These are phyloP conservation scores for Gorsachius goisagi DNA, from an alignment of 2,113 vertebrate genomes.

Conservation along the genomic window DNA sequence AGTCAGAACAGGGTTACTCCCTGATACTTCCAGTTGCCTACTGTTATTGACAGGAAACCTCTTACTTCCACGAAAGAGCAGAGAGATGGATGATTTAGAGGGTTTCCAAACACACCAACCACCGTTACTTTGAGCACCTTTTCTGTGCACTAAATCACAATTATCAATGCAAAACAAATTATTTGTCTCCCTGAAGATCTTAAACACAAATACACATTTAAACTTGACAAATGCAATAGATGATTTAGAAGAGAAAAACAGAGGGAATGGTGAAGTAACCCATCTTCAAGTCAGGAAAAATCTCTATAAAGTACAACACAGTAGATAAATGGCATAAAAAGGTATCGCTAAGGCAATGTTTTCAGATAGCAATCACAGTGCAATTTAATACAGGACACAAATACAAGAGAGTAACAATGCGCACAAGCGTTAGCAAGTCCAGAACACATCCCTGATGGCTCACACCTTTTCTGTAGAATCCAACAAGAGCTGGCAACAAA, in stretches of 20 bases:
- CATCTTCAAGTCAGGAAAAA: not conserved
- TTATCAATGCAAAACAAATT: not conserved
- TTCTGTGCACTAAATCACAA: not conserved
- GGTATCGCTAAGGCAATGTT: not conserved
- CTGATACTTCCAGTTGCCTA: rapidly evolving
- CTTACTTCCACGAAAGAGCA: not conserved
- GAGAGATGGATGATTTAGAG: not conserved
- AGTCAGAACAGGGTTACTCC: not conserved
- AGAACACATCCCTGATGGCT: not conserved
- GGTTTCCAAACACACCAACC: not conserved
- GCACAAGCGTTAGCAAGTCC: not conserved
- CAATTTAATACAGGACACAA: not conserved
- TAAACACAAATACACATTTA: not conserved
- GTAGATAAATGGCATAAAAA: not conserved
- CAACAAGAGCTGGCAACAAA: not conserved
- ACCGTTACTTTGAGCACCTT: not conserved
- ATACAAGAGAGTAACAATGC: not conserved
- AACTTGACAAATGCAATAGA: not conserved
- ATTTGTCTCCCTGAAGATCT: not conserved
- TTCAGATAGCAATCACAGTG: not conserved
- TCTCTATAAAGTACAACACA: not conserved
- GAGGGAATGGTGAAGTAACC: not conserved
- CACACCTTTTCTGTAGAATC: not conserved
- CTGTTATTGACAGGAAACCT: not conserved
- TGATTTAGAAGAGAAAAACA: not conserved